Conservation (phyloP, 2,888 invertebrate genomes). For the Leuctra nigra region DNA sequence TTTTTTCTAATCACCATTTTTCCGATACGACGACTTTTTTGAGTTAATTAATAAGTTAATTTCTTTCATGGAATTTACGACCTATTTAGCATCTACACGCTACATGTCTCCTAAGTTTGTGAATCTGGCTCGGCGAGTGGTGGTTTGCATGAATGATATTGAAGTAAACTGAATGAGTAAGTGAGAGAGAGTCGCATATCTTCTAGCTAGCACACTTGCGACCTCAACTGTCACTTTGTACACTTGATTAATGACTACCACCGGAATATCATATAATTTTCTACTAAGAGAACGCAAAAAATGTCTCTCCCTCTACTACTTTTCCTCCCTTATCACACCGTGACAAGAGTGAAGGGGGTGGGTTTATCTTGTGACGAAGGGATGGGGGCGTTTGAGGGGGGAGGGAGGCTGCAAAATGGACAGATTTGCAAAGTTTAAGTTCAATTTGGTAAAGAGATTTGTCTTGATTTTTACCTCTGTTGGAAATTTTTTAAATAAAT, state of each 20-base stretch:
- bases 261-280: constrained; percentile 24
- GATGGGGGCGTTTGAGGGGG: neutral
- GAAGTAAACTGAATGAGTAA: too few relatives aligned
- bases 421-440: constrained; percentile 4
- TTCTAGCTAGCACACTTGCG: too few relatives aligned
- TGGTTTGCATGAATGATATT: too few relatives aligned
- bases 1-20: neutral
- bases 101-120: too few relatives aligned
- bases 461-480: neutral
- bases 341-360: neutral
- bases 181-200: too few relatives aligned
- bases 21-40: neutral
- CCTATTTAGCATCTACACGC: too few relatives aligned
- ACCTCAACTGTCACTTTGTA: constrained; percentile 21
- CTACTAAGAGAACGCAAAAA: constrained; percentile 20
- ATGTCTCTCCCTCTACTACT: constrained; percentile 13
- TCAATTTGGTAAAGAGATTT: constrained; percentile 1
- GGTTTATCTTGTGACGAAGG: neutral
- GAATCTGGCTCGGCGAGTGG: too few relatives aligned
- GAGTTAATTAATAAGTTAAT: constrained; percentile 4
- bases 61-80: neutral
- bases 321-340: constrained; percentile 12
- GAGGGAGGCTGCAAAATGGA: constrained; percentile 1
- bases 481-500: neutral
- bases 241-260: constrained; percentile 25